These are phyloP conservation scores for Cavia aperea DNA, from an alignment of 2,113 vertebrate species.

Conservation along the genomic window DNA sequence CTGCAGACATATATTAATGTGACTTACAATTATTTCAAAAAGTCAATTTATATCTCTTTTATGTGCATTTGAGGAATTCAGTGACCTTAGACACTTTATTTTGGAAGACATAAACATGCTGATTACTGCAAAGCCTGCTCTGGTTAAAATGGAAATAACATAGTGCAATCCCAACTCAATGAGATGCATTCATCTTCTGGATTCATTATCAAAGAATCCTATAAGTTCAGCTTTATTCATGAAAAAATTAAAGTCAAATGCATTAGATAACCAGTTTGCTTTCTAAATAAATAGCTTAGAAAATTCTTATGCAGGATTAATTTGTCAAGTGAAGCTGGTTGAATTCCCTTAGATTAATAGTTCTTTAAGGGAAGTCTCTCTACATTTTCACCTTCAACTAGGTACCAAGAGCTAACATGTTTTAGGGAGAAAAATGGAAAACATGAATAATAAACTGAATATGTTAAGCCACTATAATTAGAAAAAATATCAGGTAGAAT, in stretches of 20 bases:
- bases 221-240: slow-evolving; percentile 1
- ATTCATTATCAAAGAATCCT: slow-evolving; percentile 26
- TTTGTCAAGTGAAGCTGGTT: slow-evolving; percentile 7
- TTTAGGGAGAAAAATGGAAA: neutral
- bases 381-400: neutral
- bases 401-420: neutral
- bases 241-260: neutral
- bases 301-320: slow-evolving; percentile 11
- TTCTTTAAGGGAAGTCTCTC: neutral
- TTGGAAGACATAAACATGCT: neutral
- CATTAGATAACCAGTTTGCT: neutral
- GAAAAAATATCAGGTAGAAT: neutral
- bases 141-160: neutral
- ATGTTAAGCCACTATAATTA: neutral
- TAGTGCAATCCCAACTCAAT: neutral
- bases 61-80: neutral
- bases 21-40: neutral
- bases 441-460: neutral
- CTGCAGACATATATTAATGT: neutral
- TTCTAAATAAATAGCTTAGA: neutral
- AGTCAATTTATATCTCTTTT: neutral
- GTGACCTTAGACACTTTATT: neutral
- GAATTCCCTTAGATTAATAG: neutral
- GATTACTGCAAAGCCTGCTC: neutral
- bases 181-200: neutral